Base-by-base conservation (phyloP, 2,113 vertebrate species). In the Hymenochirus boettgeri region DNA sequence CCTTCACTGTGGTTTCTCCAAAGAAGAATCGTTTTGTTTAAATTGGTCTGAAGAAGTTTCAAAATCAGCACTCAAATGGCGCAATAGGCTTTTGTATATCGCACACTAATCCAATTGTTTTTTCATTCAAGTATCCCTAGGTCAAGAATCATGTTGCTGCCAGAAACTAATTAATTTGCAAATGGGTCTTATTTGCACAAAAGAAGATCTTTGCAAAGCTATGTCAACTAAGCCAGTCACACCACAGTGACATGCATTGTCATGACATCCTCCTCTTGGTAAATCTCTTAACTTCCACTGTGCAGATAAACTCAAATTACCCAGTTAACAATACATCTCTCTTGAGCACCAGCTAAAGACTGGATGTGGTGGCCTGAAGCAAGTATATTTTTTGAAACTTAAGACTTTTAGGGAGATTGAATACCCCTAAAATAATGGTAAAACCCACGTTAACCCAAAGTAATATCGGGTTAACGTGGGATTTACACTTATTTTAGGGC, bases 101-200 rank as follows among this genome's bases (percentile, higher is more conserved):
- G 80, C 82, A 86, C 77, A 85, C 86, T 89, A 89, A 89, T 89
- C 87, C 79, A 79, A 88, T 88, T 88, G 88, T 89, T 86, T 87
- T 87, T 85, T 83, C 79, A 86, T 83, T 89, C 82, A 86, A 83
- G 77, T 82, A 84, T 80, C 84, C 86, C 82, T 83, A 77, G 86
- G 86, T 86, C 85, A 88, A 88, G 87, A 88, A 87, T 87, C 86
- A 85, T 81, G 82, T 81, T 81, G 79, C 77, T 70, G 80, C 84
- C 85, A 88, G 83, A 88, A 88, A 89, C 85, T 88, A 88, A 91
- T 90, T 88, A 89, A 86, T 88, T 85, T 88, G 84, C 86, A 88
- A 90, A 88, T 82, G 83, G 88, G 73, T 70, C 82, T 78, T 77
- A 81, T 84, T 85, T 86, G 85, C 85, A 86, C 87, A 85, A 83